Evolutionary conservation across 2,797 vertebrate genomes (phyloP).

Genomic region (Odontamblyopus rebecca): DNA sequence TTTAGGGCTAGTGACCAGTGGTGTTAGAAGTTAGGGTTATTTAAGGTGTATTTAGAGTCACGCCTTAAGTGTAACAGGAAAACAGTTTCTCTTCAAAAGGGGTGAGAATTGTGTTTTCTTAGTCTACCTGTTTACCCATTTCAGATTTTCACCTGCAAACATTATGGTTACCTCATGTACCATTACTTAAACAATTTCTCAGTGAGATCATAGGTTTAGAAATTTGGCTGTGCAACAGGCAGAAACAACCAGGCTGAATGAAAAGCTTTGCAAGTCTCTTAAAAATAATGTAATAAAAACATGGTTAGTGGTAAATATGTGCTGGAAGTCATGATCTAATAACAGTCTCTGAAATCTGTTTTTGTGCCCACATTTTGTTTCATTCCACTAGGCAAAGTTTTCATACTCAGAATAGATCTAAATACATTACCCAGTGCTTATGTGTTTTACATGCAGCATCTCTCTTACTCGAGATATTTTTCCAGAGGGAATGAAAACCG

Average conservation of each 20-base stretch:
- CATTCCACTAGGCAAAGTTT: neutral
- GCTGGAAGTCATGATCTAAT: neutral
- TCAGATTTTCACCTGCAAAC: neutral
- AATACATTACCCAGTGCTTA: neutral
- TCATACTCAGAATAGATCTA: neutral
- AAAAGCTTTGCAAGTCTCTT: neutral
- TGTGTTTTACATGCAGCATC: neutral
- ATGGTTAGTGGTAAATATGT: neutral
- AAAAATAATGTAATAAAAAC: neutral
- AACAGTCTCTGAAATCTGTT: neutral
- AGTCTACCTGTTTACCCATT: neutral
- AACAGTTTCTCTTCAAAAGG: neutral
- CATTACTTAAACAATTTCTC: neutral
- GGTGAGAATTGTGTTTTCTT: neutral
- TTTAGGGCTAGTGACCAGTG: no score
- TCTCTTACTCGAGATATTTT: constrained; percentile 4
- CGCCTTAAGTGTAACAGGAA: neutral
- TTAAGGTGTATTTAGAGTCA: neutral
- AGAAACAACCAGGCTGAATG: neutral
- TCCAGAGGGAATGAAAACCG: neutral
- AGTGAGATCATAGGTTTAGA: neutral
- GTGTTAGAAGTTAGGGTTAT: neutral
- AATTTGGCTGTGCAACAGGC: neutral
- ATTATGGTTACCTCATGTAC: neutral
- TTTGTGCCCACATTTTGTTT: neutral